A percentile compares a stretch with the other conserved stretches of the same genome.
Conservation (phyloP, 2,113 vertebrate species). For the Numida meleagris region DNA sequence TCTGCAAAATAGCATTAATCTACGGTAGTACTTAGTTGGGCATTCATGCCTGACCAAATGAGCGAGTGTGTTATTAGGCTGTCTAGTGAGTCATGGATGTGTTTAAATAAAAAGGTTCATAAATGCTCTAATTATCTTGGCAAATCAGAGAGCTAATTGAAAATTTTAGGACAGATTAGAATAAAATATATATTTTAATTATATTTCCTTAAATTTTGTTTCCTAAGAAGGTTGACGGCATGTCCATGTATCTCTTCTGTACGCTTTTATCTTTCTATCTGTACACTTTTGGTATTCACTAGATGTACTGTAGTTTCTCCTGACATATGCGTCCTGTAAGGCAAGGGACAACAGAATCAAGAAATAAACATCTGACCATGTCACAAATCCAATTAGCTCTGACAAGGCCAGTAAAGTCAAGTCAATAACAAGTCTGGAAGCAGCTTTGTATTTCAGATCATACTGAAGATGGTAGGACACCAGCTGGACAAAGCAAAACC, state of each 20-base stretch:
- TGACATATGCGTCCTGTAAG: background rate
- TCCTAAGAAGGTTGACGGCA: background rate
- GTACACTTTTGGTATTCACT: background rate
- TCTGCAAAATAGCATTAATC: background rate
- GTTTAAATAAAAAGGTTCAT: background rate
- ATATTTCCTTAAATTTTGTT: background rate
- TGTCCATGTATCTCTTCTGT: background rate
- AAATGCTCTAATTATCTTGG: background rate
- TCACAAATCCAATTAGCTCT: slow-evolving; percentile 65
- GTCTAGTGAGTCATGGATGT: background rate
- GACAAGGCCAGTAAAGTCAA: slow-evolving; percentile 54
- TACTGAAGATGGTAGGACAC: slow-evolving; percentile 13
- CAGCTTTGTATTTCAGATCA: slow-evolving; percentile 28
- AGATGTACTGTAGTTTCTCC: background rate
- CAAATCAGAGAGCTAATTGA: background rate
- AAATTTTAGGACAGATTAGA: background rate
- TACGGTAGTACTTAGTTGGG: background rate
- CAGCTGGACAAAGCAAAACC: slow-evolving; percentile 24
- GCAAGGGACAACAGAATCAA: slow-evolving; percentile 24
- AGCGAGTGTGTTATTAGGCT: background rate
- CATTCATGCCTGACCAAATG: background rate
- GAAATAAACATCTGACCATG: slow-evolving; percentile 59
- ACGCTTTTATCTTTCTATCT: too few species aligned
- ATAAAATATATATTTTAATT: background rate
- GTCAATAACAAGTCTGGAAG: slow-evolving; percentile 51